Conservation (phyloP, 30 jellyfish, hydroid and myxozoan genomes). For the Pseudorhiza aurosa region DNA sequence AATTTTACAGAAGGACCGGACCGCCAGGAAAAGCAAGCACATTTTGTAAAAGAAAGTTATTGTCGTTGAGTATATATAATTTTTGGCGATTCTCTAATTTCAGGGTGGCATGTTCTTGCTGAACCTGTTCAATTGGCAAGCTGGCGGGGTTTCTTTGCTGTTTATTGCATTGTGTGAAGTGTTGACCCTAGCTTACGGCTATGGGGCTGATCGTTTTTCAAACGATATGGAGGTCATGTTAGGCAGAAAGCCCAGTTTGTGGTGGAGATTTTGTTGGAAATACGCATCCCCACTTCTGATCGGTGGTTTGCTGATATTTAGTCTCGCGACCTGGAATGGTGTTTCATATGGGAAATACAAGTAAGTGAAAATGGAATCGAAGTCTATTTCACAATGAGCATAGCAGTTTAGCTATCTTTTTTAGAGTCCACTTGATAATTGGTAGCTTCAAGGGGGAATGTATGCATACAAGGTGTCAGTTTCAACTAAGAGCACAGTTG, state of each 20-base stretch:
- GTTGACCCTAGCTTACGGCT: constrained; percentile 87
- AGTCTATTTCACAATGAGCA: no score
- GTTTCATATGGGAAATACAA: constrained; percentile 63
- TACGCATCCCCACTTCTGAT: constrained; percentile 82
- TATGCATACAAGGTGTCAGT: no score
- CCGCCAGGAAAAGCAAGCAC: background rate
- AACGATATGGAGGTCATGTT: constrained; percentile 76
- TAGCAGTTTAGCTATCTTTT: no score
- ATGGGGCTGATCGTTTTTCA: constrained; percentile 87
- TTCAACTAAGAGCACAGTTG: no score
- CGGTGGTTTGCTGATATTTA: constrained; percentile 68
- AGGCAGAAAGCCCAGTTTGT: constrained; percentile 74
- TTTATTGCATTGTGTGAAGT: constrained; percentile 90
- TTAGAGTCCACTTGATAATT: no score
- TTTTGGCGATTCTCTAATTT: no score
- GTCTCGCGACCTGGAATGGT: constrained; percentile 86
- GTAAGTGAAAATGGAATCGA: no score
- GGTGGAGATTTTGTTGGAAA: constrained; percentile 98
- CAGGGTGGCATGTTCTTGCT: constrained; percentile 95
- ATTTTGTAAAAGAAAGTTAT: background rate
- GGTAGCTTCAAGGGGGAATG: no score
- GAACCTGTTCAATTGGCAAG: constrained; percentile 90
- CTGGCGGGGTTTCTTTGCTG: constrained; percentile 95
- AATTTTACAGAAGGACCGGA: background rate
- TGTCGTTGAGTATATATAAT: no score